Evolutionary conservation across 1,140 invertebrate species (phyloP), one percentile per base, ranked within the genome.

Genomic region (Calephelis nemesis): DNA sequence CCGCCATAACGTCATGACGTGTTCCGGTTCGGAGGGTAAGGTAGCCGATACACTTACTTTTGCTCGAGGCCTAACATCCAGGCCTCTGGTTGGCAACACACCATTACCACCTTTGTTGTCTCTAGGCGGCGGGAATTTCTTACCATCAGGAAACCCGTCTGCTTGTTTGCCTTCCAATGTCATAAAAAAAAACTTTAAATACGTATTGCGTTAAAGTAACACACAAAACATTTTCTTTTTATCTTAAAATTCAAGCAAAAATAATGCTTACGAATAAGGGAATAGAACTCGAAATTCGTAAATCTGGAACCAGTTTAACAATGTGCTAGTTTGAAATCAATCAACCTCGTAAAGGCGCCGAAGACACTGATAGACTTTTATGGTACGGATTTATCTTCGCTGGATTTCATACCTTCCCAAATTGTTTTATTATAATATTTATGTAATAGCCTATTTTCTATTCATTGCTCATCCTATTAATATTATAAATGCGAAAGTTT

Each of bases 361-460:
- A 12, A 58, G 54, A 58, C 15, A 19, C 54, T 58, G 54, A 58
- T 58, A 58, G 54, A 58, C 54, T 58, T 58, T 58, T 30, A 58
- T 39, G 11, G 54, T 11, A 11, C 10, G 54, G 54, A 58, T 58
- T 58, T 58, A 58, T 58, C 19, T 58, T 58, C 54, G 4, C 19
- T 58, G 54, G 12, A 58, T 58, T 58, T 58, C 10, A 39, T 58
- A 58, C 30, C 40, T 60, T 7, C 54, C 8, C 5, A 60, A 40
- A 60, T 60, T 60, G 54, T 60, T 60, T 60, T 58, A 60, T 60
- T 39, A 60, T 60, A 60, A 60, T 60, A 60, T 39, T 58, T 2
- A 5, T 58, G 11, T 58, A 58, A 58, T 39, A 30, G 8, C 15
- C 54, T 39, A 58, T 39, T 12, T 30, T 39, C 11, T 30, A 45